Evolutionary conservation across 2,113 vertebrate genomes (phyloP), one percentile per base, ranked within the genome.

Genomic region (Phalacrocorax brasilianus): DNA sequence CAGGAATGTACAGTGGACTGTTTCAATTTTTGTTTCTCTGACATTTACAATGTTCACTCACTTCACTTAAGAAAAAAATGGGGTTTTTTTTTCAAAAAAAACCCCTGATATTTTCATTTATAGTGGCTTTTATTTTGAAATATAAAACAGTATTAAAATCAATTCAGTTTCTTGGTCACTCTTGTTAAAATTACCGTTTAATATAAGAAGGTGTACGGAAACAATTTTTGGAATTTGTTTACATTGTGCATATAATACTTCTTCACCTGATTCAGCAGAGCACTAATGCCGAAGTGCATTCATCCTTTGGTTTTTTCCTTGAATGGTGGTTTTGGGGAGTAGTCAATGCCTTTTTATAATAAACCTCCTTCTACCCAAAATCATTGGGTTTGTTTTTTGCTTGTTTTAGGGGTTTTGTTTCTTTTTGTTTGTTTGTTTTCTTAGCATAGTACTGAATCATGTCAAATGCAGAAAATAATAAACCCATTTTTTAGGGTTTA

Each of bases 1-100:
- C 96, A 98, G 96, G 95, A 98, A 97, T 94, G 91, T 97, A 94
- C 93, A 97, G 92, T 66, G 76, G 79, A 92, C 94, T 97, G 85
- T 95, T 97, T 98, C 82, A 96, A 23, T 96, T 96, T 94, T 96
- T 97, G 55, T 82, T 97, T 94, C 91, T 94, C 75, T 91, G 94
- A 97, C 65, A 81, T 96, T 95, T 95, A 90, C 85, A 96, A 91
- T 84, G 70, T 96, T 94, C 88, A 80, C 59, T 96, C 59, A 79
- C 72, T 94, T 86, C 85, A 93, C 88, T 95, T 88, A 71, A 85
- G 62, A 90, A 75, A 90, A 91, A 93, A 86, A 61, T 12, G 6
- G 35, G 38, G 9, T 9, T 38, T 38, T 2, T 10, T 5, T 42
- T 8, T 30, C 8, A 33, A 45, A 71, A 56, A 52, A 38, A 61